Evolutionary conservation across 2,888 invertebrate genomes (phyloP), one percentile per base, ranked within the genome.

Genomic region (Digitonthophagus gazella): DNA sequence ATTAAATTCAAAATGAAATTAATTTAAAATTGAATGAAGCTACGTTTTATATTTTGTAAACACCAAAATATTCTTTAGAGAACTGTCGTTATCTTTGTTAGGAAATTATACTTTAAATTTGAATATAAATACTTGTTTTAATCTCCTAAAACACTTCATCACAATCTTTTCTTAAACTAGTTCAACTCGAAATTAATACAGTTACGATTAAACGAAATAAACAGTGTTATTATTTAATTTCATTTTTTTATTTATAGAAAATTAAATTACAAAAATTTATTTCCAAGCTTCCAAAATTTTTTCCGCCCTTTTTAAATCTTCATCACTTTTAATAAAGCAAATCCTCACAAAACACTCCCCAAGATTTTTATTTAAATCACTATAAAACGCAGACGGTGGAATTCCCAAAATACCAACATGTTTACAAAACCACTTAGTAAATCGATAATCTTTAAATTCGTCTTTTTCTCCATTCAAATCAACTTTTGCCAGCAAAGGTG

Each of bases 301-400:
- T 15, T 15, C 19, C 5, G 66, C 65, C 15, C 16, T n/a, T 16
- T 57, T 64, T 44, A 67, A 69, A 57, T 64, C 64, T 56, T 67
- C 64, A 6, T 67, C 69, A 28, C 71, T 72, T 63, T 73, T 73
- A 28, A 71, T 69, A 63, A 73, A 74, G 67, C 74, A 72, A 15
- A 71, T 85, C 58, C 87, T 75, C 15, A 87, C 82, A 71, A 81
- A 84, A 75, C 85, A 81, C 74, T 86, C 84, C 3, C 81, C 85
- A 11, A 85, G 77, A 67, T 78, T 72, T 73, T 84, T 84, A 78
- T 87, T 82, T 44, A 80, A 78, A 11, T 79, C 72, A 18, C 82
- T 82, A 77, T 87, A 88, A 76, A 88, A 89, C 0, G 86, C 86
- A 58, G 86, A 85, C 3, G 86, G 84, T 8, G 88, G 88, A 73